Evolutionary conservation across 2,113 vertebrate species (phyloP).

Genomic region (Heliornis fulica): DNA sequence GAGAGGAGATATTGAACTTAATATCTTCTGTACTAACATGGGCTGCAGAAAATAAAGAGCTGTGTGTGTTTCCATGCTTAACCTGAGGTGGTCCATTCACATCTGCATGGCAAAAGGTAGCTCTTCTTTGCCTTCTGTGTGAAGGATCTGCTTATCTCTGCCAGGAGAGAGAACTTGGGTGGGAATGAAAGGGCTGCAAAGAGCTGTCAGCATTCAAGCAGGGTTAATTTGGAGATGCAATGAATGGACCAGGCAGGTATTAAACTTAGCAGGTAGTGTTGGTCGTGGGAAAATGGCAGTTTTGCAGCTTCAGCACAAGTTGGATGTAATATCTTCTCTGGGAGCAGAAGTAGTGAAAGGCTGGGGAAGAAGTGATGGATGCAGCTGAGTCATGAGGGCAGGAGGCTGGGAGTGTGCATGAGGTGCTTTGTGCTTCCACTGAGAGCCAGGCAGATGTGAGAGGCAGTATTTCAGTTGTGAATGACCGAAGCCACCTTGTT

Average conservation of each 20-base stretch:
- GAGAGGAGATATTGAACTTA: background rate
- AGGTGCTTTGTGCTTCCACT: background rate
- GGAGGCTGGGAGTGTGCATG: background rate
- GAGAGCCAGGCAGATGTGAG: background rate
- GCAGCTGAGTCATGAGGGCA: background rate
- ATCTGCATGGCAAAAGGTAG: rapidly evolving
- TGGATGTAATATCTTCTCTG: background rate
- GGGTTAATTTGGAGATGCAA: background rate
- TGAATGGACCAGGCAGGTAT: background rate
- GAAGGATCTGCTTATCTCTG: background rate
- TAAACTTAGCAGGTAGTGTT: background rate
- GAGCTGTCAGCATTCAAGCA: background rate
- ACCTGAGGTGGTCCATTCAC: background rate
- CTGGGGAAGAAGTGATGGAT: background rate
- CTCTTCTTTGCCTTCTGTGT: background rate
- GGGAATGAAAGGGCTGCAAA: background rate
- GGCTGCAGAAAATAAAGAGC: background rate
- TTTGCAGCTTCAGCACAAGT: background rate
- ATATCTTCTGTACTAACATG: background rate
- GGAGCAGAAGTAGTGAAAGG: background rate
- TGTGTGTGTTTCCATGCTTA: background rate
- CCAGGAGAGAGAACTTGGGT: background rate
- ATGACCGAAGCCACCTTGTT: background rate
- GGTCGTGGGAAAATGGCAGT: background rate
- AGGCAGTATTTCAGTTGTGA: background rate